Evolutionary conservation across 2,797 vertebrate genomes (phyloP), one percentile per base, ranked within the genome.

Genomic region (Acanthiza pusilla): DNA sequence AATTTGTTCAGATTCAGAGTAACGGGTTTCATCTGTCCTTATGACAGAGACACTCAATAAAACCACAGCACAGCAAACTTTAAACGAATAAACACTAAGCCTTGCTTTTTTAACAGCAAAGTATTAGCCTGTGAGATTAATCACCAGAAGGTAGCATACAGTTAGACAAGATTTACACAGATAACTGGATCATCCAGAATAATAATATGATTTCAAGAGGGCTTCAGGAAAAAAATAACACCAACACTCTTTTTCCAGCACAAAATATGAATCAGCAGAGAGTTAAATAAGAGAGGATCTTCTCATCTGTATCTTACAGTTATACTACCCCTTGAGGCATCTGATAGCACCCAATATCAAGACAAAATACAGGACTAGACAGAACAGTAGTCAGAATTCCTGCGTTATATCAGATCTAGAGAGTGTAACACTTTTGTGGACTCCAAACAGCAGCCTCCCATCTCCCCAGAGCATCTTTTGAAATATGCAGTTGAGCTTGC

Each of bases 291-390:
- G 32, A 85, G 32, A 79, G 3, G 21, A 77, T 67, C 47, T 66
- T 61, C 34, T 82, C 43, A 38, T 74, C 48, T 68, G 11, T 58
- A 62, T 61, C 57, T 65, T 65, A 76, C 0, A 0, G 14, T 62
- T 88, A 70, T 43, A 84, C 3, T 13, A 74, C 26, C 30, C 50
- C 67, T 66, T 34, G 47, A 88, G 83, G 45, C 47, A 68, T n/a
- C 57, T 83, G 71, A 91, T 42, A 94, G 74, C 36, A 84, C 60
- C 38, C 67, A 61, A 30, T 65, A 94, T 38, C 42, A 85, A 63
- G 67, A 91, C 14, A 91, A 92, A 93, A 88, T 17, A 91, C 83
- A 93, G 80, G 88, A 96, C 80, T 65, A 85, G 89, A 93, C 74
- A 84, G 83, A 95, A 79, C 74, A 82, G 80, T 36, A 94, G 67